Conservation (phyloP, 2,888 invertebrate species). For the Neoitamus cyanurus region DNA sequence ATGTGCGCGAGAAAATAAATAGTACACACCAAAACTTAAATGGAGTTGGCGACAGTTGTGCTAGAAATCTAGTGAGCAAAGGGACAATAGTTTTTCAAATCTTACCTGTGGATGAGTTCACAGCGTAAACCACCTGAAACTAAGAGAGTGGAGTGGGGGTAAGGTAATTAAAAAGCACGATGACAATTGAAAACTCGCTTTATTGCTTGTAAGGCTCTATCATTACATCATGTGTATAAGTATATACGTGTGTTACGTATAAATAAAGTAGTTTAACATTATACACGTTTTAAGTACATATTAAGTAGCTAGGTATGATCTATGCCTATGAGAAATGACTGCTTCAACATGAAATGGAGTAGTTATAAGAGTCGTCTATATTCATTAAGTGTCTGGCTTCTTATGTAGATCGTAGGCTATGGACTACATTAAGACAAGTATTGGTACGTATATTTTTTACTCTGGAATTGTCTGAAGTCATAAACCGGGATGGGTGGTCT, state of each 20-base stretch:
- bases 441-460: conserved; percentile 30
- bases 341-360: conserved; percentile 40
- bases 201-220: conserved; percentile 66
- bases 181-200: conserved; percentile 52
- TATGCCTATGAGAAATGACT: conserved; percentile 19
- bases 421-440: conserved; percentile 12
- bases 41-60: no score
- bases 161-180: neutral
- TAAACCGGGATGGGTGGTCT: neutral
- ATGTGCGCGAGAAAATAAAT: no score
- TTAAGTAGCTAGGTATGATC: conserved; percentile 29
- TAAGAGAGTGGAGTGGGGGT: neutral
- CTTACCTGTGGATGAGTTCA: neutral
- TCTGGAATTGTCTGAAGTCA: neutral
- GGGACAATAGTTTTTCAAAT: no score
- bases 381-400: neutral
- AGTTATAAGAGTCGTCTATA: conserved; percentile 25
- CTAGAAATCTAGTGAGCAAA: no score
- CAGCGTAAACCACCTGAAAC: neutral
- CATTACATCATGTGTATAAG: conserved; percentile 59
- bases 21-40: no score
- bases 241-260: conserved; percentile 27
- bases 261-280: conserved; percentile 31
- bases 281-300: conserved; percentile 32
- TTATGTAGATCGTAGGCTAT: conserved; percentile 19